Evolutionary conservation across 1,140 invertebrate species (phyloP).

Genomic region (Pentalonia nigronervosa): DNA sequence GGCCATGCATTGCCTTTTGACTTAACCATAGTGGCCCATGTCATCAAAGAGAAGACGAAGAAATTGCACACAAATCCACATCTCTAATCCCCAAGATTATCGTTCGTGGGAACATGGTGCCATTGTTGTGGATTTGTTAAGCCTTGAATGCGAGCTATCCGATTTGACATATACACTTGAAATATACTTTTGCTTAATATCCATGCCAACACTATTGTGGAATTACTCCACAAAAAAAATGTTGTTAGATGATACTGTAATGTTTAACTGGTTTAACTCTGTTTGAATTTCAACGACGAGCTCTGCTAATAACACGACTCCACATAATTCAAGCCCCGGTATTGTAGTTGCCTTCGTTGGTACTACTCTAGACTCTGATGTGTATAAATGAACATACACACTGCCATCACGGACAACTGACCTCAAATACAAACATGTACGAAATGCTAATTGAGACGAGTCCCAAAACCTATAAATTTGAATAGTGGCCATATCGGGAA

Average conservation of each 20-base stretch:
- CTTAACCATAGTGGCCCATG: too few species aligned
- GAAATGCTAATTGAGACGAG: constrained; percentile 62
- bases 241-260: background rate
- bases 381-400: background rate
- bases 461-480: constrained; percentile 61
- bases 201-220: background rate
- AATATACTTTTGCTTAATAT: background rate
- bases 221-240: background rate
- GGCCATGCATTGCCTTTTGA: too few species aligned
- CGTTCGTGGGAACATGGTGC: too few species aligned
- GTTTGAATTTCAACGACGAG: background rate
- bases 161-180: background rate
- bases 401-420: constrained; percentile 29
- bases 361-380: constrained; percentile 61
- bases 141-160: background rate
- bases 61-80: too few species aligned
- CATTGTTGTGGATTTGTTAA: too few species aligned
- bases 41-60: too few species aligned
- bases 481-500: too few species aligned
- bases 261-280: background rate
- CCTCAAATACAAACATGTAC: constrained; percentile 61
- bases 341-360: constrained; percentile 62
- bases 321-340: constrained; percentile 63
- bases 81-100: too few species aligned
- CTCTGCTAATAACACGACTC: constrained; percentile 61